Evolutionary conservation across 2,797 vertebrate genomes (phyloP), one percentile per base, ranked within the genome.

Genomic region (Miichthys miiuy): DNA sequence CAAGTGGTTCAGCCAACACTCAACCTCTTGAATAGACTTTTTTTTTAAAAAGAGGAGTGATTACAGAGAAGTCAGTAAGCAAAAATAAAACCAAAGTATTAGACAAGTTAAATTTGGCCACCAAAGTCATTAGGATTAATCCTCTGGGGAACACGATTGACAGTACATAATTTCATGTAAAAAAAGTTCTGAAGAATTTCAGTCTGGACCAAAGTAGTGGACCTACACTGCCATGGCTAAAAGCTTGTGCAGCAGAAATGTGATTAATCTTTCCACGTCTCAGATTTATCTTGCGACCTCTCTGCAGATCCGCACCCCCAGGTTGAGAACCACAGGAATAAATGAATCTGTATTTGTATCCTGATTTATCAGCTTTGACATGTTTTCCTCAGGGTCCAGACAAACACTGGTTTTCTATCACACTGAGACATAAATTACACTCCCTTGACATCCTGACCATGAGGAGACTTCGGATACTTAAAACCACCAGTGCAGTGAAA

Each of bases 391-490:
- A 21, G 62, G 18, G 20, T 52, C 23, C 4, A 75, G 18, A 30
- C 56, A 44, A 67, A 60, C 18, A 21, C 50, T 74, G 72, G 52
- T 5, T 65, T 44, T 60, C 20, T 55, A 17, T 55, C 20, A 23
- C 38, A 56, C 11, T 1, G n/a, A 55, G 14, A 5, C 14, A n/a
- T 38, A 16, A 58, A 58, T n/a, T 50, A 51, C n/a, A 67, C n/a
- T 41, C 10, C 3, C 21, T 34, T 38, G 38, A 18, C 23, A 10
- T 21, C 38, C 55, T 12, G 18, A 18, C 0, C 44, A 25, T 34
- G 30, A 34, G 21, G 34, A 44, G 12, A 55, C 34, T 27, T 20
- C 25, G 23, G 38, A 55, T 41, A 52, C n/a, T 51, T 14, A n/a
- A 38, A 71, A 21, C 18, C 47, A 34, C 10, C 2, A 12, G 34